phyloP scores from a whole-genome alignment of 2,113 vertebrate species.

The Hemibagrus wyckioides region DNA sequence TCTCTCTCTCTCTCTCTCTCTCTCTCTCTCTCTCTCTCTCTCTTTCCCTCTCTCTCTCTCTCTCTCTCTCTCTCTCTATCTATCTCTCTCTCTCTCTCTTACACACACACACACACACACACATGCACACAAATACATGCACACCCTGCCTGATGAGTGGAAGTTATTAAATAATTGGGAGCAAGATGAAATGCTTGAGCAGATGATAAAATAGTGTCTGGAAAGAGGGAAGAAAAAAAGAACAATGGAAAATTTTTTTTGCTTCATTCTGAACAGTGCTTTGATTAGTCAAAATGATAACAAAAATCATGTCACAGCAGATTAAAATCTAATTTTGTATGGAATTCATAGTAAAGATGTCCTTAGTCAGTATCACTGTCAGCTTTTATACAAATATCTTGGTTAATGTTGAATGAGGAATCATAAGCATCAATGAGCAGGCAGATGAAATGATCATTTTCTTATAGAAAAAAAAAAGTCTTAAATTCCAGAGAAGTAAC shows the following conservation, averaged over 20 bases:
- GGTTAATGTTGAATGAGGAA: neutral
- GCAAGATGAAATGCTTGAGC: neutral
- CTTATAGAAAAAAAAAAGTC: too few relatives aligned
- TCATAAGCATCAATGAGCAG: neutral
- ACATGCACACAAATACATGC: neutral
- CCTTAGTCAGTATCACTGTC: neutral
- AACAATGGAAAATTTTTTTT: neutral
- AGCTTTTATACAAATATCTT: neutral
- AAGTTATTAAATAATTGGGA: conserved; percentile 30
- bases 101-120: neutral
- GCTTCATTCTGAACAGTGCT: neutral
- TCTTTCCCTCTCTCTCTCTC: neutral
- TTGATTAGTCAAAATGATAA: conserved; percentile 9
- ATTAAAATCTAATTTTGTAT: neutral
- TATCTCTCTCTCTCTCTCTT: neutral
- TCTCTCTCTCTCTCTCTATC: neutral
- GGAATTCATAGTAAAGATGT: neutral
- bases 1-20: neutral
- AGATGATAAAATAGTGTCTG: neutral
- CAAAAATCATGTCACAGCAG: neutral
- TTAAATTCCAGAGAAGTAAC: neutral
- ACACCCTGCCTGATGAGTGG: conserved; percentile 15
- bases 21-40: neutral
- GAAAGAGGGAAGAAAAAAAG: neutral
- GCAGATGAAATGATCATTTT: neutral